Conservation (phyloP, 2,113 vertebrate genomes). For the Bos taurus region ARS-UCD2.0 NC_037333.1:49220001-49220500, state of each 20-base stretch:
- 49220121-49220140: not conserved
- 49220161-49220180: not conserved
- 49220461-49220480: not conserved
- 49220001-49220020: slow-evolving; percentile 28
- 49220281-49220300: not conserved
- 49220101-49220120: slow-evolving; percentile 3
- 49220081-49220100: not conserved
- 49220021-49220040: not conserved
- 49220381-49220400: not conserved
- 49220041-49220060: not conserved
- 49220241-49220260: not conserved
- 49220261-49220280: not conserved
- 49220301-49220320: not conserved
- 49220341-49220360: not conserved
- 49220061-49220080: not conserved
- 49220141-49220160: slow-evolving; percentile 9
- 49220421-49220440: not conserved
- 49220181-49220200: not conserved
- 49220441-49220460: not conserved
- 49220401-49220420: not conserved
- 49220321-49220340: not conserved
- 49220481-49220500: not conserved
- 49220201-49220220: not conserved
- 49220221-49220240: not conserved
- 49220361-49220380: not conserved